phyloP scores from a whole-genome alignment of 2,797 vertebrate species.

The Oreonectes daqikongensis region DNA sequence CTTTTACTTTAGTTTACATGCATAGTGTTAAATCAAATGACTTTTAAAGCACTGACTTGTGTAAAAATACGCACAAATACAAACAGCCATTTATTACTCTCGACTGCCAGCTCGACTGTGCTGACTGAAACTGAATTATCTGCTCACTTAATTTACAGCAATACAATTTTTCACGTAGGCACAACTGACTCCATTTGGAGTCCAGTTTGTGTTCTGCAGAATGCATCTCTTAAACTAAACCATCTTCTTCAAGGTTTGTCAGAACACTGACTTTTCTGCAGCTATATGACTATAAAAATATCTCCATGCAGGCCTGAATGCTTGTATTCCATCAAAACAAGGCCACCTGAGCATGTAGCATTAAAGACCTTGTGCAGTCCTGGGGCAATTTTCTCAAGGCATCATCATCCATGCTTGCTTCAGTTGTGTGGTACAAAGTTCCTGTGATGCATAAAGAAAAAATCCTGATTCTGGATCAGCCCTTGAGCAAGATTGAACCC shows the following conservation, averaged over 20 bases:
- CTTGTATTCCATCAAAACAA: neutral
- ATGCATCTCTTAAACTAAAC: neutral
- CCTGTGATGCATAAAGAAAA: conserved; percentile 11
- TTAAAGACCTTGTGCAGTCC: neutral
- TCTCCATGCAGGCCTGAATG: neutral
- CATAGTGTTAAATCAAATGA: neutral
- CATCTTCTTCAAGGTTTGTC: neutral
- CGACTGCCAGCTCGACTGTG: neutral
- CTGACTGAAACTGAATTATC: neutral
- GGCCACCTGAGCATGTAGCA: neutral
- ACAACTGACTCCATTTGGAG: neutral
- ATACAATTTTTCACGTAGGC: neutral
- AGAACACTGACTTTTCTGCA: no score
- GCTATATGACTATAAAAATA: neutral
- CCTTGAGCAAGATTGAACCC: conserved; percentile 16
- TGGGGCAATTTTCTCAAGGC: neutral
- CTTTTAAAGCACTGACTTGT: neutral
- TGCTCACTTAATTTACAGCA: neutral
- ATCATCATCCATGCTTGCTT: neutral
- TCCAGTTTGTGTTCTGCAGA: neutral
- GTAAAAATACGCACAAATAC: neutral
- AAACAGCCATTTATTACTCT: neutral
- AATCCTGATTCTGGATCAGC: conserved; percentile 13
- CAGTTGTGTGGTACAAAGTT: neutral
- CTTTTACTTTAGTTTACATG: no score